Percentiles rank a stretch among this genome's conserved stretches.
Evolutionary conservation across 2,113 vertebrate genomes (phyloP).

Genomic region (Nicator chloris): DNA sequence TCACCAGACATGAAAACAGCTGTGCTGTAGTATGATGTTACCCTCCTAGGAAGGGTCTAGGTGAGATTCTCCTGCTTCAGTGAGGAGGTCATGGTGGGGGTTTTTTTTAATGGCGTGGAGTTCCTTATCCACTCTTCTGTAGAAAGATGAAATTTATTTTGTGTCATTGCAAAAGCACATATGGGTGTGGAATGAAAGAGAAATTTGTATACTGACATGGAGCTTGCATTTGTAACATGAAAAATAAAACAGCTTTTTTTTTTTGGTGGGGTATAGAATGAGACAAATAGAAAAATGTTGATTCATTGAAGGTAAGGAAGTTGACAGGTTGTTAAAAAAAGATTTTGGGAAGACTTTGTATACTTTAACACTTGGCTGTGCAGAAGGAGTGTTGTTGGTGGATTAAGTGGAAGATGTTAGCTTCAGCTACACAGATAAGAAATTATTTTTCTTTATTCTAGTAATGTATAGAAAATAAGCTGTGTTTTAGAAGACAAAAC

Average conservation of each 20-base stretch:
- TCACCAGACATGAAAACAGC: not conserved
- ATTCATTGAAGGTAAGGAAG: not conserved
- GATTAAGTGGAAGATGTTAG: not conserved
- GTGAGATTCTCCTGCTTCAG: not conserved
- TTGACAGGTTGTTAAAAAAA: not conserved
- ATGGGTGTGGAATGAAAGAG: not conserved
- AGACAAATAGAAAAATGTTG: not conserved
- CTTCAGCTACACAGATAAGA: not conserved
- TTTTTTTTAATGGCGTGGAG: not conserved
- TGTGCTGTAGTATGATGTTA: not conserved
- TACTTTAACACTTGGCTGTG: not conserved
- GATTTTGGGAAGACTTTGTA: not conserved
- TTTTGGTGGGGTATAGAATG: not conserved
- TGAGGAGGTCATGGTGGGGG: not conserved
- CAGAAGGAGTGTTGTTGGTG: not conserved
- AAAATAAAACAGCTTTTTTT: not conserved
- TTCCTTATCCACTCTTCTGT: not conserved
- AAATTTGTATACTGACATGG: not conserved
- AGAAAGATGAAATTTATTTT: not conserved
- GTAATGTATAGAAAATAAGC: not conserved
- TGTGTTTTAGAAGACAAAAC: not conserved
- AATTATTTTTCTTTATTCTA: not conserved
- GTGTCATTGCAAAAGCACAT: not conserved
- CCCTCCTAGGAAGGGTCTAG: not conserved
- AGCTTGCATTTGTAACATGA: not conserved